These are phyloP conservation scores for Ryuthela nishihirai DNA, from an alignment of 2,888 invertebrate genomes.

Conservation along the genomic window DNA sequence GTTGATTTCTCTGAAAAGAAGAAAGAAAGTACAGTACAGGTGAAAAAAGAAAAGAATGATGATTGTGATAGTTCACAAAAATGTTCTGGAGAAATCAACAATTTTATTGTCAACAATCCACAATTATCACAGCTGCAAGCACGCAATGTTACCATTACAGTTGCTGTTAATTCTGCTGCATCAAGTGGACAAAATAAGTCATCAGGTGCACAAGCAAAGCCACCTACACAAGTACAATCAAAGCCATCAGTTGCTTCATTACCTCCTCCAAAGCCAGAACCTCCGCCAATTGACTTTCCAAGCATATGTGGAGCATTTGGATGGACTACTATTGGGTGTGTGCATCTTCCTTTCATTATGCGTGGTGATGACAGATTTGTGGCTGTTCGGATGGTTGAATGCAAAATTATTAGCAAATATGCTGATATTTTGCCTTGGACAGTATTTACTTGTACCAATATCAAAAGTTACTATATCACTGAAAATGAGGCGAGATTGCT, in stretches of 20 bases:
- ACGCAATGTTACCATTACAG: constrained; percentile 16
- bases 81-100: constrained; percentile 5
- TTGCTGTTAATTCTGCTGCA: too few species aligned
- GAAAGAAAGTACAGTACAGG: constrained; percentile 10
- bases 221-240: constrained; percentile 6
- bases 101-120: constrained; percentile 13
- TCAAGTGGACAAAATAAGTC: background rate
- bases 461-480: constrained; percentile 88
- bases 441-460: constrained; percentile 85
- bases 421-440: constrained; percentile 82
- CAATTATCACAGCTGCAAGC: constrained; percentile 20
- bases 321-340: constrained; percentile 78
- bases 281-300: constrained; percentile 48
- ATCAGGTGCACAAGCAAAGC: constrained; percentile 4
- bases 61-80: background rate
- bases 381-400: constrained; percentile 91
- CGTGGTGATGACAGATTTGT: constrained; percentile 70
- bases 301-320: constrained; percentile 66
- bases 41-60: constrained; percentile 28
- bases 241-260: constrained; percentile 1
- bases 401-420: constrained; percentile 78
- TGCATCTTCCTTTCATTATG: constrained; percentile 74
- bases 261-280: constrained; percentile 2
- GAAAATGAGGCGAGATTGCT: constrained; percentile 82
- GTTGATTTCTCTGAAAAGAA: constrained; percentile 22